Base-by-base conservation (phyloP, 1,140 invertebrate species). In the Listronotus bonariensis region DNA sequence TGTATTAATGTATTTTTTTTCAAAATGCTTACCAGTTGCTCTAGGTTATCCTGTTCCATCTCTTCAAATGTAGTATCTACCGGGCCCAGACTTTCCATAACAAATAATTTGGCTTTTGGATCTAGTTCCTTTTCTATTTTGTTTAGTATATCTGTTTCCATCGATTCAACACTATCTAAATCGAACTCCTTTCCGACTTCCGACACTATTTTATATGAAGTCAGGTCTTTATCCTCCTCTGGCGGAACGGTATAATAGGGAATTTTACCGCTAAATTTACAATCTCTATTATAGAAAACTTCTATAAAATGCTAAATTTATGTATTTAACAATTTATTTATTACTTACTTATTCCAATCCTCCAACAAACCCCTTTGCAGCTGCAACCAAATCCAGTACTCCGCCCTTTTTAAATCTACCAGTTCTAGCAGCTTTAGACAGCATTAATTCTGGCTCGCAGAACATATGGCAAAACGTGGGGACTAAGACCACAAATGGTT, bases 191-290 rank as follows among this genome's bases (percentile, higher is more conserved):
- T 85, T 4, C 86, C 84, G 69, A 91, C 84, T 73, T 87, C 78
- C 10, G 80, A 79, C 0, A 98, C 89, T 69, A 98, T 90, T 71
- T 88, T 83, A 8, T 93, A 88, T 72, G 89, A 90, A 38, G 96
- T 75, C 73, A 96, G 78, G 10, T 78, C 73, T 1, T 79, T 73
- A 1, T 81, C 76, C 6, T 80, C 79, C 58, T 84, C 78, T 0
- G 96, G 96, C 6, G 96, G 95, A 53, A 93, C 83, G 0, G 96
- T 98, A 78, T 92, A 97, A 81, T 97, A 98, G 70, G 89, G 85
- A 68, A 97, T 93, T 80, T 90, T 95, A 6, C 92, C 92, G 61
- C 85, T 92, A 54, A 45, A 73, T n/a, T 36, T 1, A 1, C 8
- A 36, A 10, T 12, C 8, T 36, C 34, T 36, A 36, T 1, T 26